A percentile compares a stretch with the other conserved stretches of the same genome.
Evolutionary conservation across 2,113 vertebrate genomes (phyloP).

Genomic region (Paedocypris sp.): DNA sequence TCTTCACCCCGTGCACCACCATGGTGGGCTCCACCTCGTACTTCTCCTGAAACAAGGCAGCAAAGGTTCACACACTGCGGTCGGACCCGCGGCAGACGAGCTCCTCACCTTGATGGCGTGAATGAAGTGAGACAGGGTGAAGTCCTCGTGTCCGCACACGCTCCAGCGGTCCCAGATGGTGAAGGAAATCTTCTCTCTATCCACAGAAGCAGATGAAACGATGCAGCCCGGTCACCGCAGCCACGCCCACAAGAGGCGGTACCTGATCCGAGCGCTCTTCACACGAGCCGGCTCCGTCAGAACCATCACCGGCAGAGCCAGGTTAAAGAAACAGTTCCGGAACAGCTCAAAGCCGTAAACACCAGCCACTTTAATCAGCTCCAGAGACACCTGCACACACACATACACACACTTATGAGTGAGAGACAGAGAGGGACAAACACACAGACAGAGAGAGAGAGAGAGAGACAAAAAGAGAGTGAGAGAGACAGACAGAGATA

Average conservation of each 20-base stretch:
- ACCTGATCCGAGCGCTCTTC: slow-evolving; percentile 86
- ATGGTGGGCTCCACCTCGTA: slow-evolving; percentile 94
- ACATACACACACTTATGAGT: no score
- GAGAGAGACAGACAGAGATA: background rate
- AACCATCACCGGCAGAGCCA: slow-evolving; percentile 91
- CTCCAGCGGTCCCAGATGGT: slow-evolving; percentile 97
- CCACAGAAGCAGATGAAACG: background rate
- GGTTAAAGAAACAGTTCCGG: slow-evolving; percentile 95
- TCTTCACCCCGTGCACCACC: slow-evolving; percentile 97
- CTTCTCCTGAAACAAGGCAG: slow-evolving; percentile 67
- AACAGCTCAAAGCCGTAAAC: slow-evolving; percentile 76
- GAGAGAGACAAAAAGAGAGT: background rate
- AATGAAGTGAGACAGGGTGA: slow-evolving; percentile 92
- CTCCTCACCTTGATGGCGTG: slow-evolving; percentile 81
- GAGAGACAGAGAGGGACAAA: background rate
- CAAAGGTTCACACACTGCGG: background rate
- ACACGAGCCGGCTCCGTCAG: slow-evolving; percentile 84
- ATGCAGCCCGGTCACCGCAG: no score
- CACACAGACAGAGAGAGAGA: background rate
- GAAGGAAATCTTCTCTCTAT: slow-evolving; percentile 87
- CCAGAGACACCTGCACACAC: slow-evolving; percentile 75
- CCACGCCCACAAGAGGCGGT: background rate
- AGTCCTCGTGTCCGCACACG: slow-evolving; percentile 83
- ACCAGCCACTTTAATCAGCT: slow-evolving; percentile 85
- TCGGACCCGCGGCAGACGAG: background rate